Base-by-base conservation (phyloP, 2,888 invertebrate species). In the Tenodera sinensis region DNA sequence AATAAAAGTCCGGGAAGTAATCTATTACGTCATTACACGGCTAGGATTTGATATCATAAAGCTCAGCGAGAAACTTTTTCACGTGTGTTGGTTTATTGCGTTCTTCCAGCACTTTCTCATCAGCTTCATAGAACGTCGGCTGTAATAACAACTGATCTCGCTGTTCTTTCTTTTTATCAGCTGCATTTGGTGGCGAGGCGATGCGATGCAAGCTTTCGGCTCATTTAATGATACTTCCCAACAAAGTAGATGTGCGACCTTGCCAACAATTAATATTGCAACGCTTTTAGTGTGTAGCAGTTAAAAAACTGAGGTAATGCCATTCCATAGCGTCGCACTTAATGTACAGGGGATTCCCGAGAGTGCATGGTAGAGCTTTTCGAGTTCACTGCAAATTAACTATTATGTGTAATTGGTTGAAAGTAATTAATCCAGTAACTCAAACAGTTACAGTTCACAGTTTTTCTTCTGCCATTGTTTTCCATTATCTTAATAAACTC, bases 1-100 rank as follows among this genome's bases (percentile, higher is more conserved):
- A 85, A 89, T 89, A 89, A 85, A 89, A 86, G 81, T 86, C 86
- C 9, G 20, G 47, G n/a, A 28, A 71, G 85, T 83, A 89, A 89
- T 85, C 81, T 85, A 89, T 89, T 85, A 85, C 47, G 81, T 89
- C 28, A 82, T 89, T 89, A 89, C 88, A 85, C 85, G 81, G 86
- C 85, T 89, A 85, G 34, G 88, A 28, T 85, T 85, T 85, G 85
- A 83, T 89, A 42, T 85, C 85, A 89, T 85, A 89, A 89, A 89
- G 81, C 27, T 86, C 71, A 81, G 71, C 25, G 28, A 81, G 81
- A 28, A 30, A 9, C n/a, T 81, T 28, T 81, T 54, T 28, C 85
- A 25, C 42, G 85, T 85, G 20, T 85, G 20, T 85, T 71, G 81
- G 86, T 86, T 81, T 86, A 81, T 81, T 81, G 86, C 54, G 54